phyloP scores from a whole-genome alignment of 2,113 vertebrate species.

The human (Homo sapiens) region GRCh38 chrX:20863501-20864000 shows the following conservation, averaged over 20 bases:
- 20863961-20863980: neutral
- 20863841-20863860: neutral
- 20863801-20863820: neutral
- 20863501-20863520: neutral
- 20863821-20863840: neutral
- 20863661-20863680: neutral
- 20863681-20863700: constrained; percentile 2
- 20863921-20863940: constrained; percentile 19
- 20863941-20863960: neutral
- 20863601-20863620: neutral
- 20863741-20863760: neutral
- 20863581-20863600: neutral
- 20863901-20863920: constrained; percentile 28
- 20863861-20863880: neutral
- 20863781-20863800: neutral
- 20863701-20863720: neutral
- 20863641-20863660: neutral
- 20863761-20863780: neutral
- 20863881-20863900: neutral
- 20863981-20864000: neutral
- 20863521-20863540: constrained; percentile 13
- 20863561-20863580: neutral
- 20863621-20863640: neutral
- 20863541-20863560: neutral
- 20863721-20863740: neutral